Percentiles rank a stretch among this genome's conserved stretches.
Evolutionary conservation across 2,888 invertebrate genomes (phyloP).

Genomic region (Calameuta filiformis): DNA sequence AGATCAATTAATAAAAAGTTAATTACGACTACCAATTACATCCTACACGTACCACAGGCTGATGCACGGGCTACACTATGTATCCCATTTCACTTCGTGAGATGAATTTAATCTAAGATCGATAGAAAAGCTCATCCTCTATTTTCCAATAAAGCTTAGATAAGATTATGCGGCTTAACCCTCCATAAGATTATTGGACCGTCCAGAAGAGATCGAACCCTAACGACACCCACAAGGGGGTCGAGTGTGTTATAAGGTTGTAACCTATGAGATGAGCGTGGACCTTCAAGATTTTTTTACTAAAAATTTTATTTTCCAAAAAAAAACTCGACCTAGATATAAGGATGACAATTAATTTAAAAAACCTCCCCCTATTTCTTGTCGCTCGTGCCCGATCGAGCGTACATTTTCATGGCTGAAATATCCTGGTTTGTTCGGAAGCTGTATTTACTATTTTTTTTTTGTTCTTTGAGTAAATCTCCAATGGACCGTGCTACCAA

Average conservation of each 20-base stretch:
- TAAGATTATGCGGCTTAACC: not conserved
- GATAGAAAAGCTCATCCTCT: not conserved
- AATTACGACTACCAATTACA: not conserved
- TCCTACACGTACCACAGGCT: not conserved
- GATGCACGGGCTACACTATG: not conserved
- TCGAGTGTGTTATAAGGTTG: not conserved
- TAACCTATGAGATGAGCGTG: not conserved
- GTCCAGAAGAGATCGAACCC: not conserved
- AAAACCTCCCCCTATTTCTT: not conserved
- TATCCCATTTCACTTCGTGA: not conserved
- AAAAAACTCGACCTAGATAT: not conserved
- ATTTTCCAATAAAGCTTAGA: not conserved
- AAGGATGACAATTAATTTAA: not conserved
- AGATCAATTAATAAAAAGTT: not conserved
- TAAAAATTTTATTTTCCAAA: not conserved
- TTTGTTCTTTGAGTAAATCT: not conserved
- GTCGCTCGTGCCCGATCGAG: not conserved
- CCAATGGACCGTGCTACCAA: not conserved
- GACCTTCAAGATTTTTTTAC: not conserved
- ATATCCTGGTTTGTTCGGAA: not conserved
- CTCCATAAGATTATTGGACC: not conserved
- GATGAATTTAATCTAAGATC: not conserved
- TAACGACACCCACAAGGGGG: not conserved
- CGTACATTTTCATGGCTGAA: not conserved
- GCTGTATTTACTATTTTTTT: not conserved